Evolutionary conservation across 2,888 invertebrate genomes (phyloP).

Genomic region (Sylvicola cinctus): DNA sequence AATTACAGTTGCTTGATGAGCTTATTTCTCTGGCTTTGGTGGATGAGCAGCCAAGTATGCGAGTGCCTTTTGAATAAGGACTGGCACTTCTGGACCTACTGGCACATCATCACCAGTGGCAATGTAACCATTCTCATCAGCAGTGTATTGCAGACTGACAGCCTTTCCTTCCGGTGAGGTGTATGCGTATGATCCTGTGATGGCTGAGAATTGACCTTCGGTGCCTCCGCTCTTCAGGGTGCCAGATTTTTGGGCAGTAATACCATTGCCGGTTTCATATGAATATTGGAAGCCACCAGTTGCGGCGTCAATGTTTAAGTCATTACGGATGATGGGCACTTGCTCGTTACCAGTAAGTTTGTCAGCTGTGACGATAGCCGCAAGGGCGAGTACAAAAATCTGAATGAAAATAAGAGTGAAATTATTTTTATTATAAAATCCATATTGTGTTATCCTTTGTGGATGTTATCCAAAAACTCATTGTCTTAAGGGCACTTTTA

Average conservation of each 20-base stretch:
- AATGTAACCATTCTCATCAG: conserved; percentile 38
- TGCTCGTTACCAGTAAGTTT: neutral
- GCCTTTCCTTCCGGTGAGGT: conserved; percentile 31
- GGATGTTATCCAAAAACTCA: no score
- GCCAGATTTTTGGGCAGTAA: neutral
- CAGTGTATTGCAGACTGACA: conserved; percentile 35
- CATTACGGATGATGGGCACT: neutral
- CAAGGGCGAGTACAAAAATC: neutral
- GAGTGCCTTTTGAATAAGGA: conserved; percentile 7
- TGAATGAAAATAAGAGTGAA: neutral
- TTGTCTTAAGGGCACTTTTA: no score
- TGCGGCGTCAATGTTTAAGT: neutral
- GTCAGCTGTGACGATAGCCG: conserved; percentile 1
- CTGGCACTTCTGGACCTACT: conserved; percentile 6
- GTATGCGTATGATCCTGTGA: conserved; percentile 21
- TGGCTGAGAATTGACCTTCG: neutral
- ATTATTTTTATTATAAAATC: neutral
- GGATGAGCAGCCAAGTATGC: conserved; percentile 8
- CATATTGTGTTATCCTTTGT: neutral
- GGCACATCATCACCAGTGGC: conserved; percentile 32
- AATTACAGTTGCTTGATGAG: no score
- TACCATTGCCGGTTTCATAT: conserved; percentile 2
- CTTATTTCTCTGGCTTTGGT: neutral
- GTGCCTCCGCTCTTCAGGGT: neutral
- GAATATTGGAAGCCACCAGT: neutral